These are phyloP conservation scores for Conchocele bisecta DNA, from an alignment of 2,888 invertebrate species.

Conservation along the genomic window DNA sequence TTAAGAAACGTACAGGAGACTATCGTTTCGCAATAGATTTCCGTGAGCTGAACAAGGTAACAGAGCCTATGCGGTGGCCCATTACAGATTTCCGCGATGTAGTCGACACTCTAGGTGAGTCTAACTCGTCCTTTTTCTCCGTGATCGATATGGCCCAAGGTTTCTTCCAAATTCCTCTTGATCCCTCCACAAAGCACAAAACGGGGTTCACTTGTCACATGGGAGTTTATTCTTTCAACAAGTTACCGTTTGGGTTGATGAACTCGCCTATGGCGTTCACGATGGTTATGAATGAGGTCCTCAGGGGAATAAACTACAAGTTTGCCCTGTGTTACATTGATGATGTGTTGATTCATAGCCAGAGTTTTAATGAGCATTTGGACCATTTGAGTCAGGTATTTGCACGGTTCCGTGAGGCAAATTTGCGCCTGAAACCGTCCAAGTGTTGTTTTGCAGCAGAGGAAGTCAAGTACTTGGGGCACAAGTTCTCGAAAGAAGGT, in stretches of 20 bases:
- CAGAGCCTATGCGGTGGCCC: constrained; percentile 42
- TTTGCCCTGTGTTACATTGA: constrained; percentile 57
- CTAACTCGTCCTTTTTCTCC: constrained; percentile 27
- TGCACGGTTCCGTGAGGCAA: constrained; percentile 42
- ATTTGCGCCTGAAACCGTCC: constrained; percentile 48
- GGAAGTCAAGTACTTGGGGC: constrained; percentile 52
- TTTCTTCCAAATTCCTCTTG: constrained; percentile 53
- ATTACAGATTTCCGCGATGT: constrained; percentile 47
- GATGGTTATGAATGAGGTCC: constrained; percentile 47
- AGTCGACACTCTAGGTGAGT: constrained; percentile 39
- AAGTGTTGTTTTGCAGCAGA: constrained; percentile 53
- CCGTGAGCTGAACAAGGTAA: constrained; percentile 42
- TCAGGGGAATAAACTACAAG: constrained; percentile 54
- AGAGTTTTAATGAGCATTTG: constrained; percentile 49
- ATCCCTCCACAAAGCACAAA: constrained; percentile 32
- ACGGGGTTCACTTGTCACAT: constrained; percentile 54
- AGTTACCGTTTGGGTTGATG: constrained; percentile 54
- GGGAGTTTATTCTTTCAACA: constrained; percentile 47
- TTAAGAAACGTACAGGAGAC: constrained; percentile 41
- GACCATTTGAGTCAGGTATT: constrained; percentile 47
- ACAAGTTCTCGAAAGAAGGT: constrained; percentile 48
- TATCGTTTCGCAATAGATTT: constrained; percentile 57
- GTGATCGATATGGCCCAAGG: constrained; percentile 47
- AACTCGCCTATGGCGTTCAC: constrained; percentile 46
- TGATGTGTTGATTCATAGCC: constrained; percentile 49